A percentile compares a stretch with the other conserved stretches of the same genome.
Evolutionary conservation across 2,888 invertebrate genomes (phyloP).

Genomic region (Tortrix viridana): DNA sequence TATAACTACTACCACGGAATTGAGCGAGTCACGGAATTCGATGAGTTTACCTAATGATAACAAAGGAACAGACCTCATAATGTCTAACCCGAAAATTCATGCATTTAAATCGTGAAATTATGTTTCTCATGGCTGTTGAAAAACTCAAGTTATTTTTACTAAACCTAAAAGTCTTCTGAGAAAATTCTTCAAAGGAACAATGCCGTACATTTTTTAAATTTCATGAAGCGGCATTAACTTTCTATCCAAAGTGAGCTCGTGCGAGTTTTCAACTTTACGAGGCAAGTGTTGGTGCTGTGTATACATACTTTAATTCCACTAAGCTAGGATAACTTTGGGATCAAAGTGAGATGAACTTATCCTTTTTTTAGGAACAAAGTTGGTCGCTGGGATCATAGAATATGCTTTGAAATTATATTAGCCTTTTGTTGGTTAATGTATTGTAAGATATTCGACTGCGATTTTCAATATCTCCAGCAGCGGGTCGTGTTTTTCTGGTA

Average conservation of each 20-base stretch:
- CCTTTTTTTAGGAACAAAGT: constrained; percentile 12
- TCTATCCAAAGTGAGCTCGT: constrained; percentile 9
- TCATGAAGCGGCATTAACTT: constrained; percentile 31
- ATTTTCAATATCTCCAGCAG: neutral
- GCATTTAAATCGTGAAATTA: constrained; percentile 29
- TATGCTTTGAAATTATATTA: constrained; percentile 3
- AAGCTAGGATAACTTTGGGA: constrained; percentile 14
- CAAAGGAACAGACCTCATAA: neutral
- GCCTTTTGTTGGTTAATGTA: no score
- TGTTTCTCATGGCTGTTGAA: constrained; percentile 2
- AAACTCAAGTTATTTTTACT: constrained; percentile 12
- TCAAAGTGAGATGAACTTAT: constrained; percentile 16
- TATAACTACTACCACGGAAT: no score
- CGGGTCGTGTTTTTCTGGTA: neutral
- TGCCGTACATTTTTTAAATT: constrained; percentile 24
- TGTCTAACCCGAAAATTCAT: constrained; percentile 1
- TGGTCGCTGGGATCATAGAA: neutral
- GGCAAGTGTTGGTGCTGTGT: constrained; percentile 8
- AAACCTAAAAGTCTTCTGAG: constrained; percentile 13
- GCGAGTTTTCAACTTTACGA: constrained; percentile 13
- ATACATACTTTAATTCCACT: constrained; percentile 25
- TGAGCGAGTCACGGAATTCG: no score
- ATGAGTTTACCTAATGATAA: no score
- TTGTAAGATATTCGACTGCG: no score
- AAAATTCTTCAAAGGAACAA: constrained; percentile 15